Evolutionary conservation across 2,113 vertebrate species (phyloP), one percentile per base, ranked within the genome.

Genomic region (Laticauda laticaudata): DNA sequence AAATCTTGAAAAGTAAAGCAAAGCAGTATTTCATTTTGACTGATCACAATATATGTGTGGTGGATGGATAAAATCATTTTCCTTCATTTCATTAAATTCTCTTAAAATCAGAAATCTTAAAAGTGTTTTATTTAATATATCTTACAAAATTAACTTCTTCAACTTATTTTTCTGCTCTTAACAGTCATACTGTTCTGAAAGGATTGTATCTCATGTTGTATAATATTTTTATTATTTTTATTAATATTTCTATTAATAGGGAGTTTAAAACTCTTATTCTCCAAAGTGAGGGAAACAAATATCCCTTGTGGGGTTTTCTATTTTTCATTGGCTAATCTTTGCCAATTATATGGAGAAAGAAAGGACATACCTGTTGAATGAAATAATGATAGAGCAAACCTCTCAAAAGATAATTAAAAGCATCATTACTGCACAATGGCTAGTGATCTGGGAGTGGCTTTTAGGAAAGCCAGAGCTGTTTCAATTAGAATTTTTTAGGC

Each of bases 351-450:
- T 87, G 93, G 34, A 43, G 87, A 14, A 51, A 95, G 91, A 88
- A 95, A 95, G 93, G 92, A 95, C 93, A 90, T 96, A 95, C 96
- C 94, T 97, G 87, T 95, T 96, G 95, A 96, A 96, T 97, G 96
- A 96, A 97, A 97, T 95, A 96, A 97, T 97, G 97, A 96, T 97
- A 97, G 94, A 95, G 95, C 97, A 97, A 97, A 96, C 96, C 94
- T 96, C 90, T 97, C 97, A 97, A 96, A 96, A 94, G 94, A 93
- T 97, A 96, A 94, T 81, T 95, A 93, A 97, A 97, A 97, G 93
- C 87, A 95, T 91, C 95, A 96, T 96, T 90, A 96, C 96, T 98
- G 95, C 95, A 96, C 92, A 98, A 96, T 97, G 98, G 97, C 97
- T 97, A 97, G 97, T 90, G 64, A 95, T 96, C 95, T 95, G 96